These are phyloP conservation scores for Drosophila orosa DNA, from an alignment of 1,140 invertebrate genomes.

Conservation along the genomic window DNA sequence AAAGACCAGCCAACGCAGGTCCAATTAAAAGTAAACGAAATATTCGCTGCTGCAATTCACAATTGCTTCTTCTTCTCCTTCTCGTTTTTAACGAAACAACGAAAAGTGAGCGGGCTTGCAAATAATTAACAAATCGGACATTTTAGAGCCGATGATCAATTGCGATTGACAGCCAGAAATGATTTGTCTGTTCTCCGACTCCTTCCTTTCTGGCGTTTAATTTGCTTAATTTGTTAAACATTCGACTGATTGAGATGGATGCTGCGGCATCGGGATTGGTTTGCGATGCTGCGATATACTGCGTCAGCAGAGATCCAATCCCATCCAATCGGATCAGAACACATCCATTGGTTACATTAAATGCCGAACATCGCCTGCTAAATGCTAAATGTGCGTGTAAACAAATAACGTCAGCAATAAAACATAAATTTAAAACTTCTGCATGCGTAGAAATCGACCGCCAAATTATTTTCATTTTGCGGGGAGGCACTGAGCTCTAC, in stretches of 20 bases:
- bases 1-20: constrained; percentile 62
- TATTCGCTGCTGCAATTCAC: constrained; percentile 49
- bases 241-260: constrained; percentile 43
- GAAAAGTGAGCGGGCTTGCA: constrained; percentile 63
- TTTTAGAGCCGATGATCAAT: constrained; percentile 41
- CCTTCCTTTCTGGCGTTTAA: constrained; percentile 23
- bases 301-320: constrained; percentile 49
- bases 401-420: constrained; percentile 80
- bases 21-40: constrained; percentile 71
- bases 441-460: constrained; percentile 78
- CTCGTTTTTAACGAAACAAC: constrained; percentile 5
- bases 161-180: constrained; percentile 49
- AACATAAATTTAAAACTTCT: constrained; percentile 75
- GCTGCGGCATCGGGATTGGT: constrained; percentile 2
- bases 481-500: constrained; percentile 5
- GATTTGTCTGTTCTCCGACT: constrained; percentile 31
- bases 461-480: constrained; percentile 72
- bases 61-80: constrained; percentile 41
- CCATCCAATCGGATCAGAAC: background rate
- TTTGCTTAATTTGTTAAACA: constrained; percentile 59
- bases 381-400: constrained; percentile 76
- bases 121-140: constrained; percentile 58
- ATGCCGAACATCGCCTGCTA: constrained; percentile 32
- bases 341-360: constrained; percentile 68
- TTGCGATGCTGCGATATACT: constrained; percentile 41